Evolutionary conservation across 2,797 vertebrate species (phyloP).

Genomic region (Oreortyx pictus): DNA sequence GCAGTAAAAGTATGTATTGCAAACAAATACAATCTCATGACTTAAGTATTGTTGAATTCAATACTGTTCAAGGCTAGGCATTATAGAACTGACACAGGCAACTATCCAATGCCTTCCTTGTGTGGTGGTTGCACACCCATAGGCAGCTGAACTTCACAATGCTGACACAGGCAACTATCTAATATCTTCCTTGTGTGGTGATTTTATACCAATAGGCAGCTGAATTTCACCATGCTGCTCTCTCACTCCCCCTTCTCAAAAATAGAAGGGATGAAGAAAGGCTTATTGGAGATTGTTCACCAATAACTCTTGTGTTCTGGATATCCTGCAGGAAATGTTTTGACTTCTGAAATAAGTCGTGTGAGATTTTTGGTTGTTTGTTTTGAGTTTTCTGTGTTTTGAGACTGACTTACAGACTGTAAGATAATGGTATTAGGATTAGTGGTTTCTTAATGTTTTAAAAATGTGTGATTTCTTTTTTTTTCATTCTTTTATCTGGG

Average conservation of each 20-base stretch:
- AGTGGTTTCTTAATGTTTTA: background rate
- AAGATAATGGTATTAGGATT: background rate
- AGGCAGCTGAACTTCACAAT: background rate
- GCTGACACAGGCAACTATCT: too few species aligned
- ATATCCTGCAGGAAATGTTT: background rate
- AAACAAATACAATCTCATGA: background rate
- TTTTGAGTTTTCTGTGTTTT: background rate
- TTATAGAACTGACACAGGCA: background rate
- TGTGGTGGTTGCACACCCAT: background rate
- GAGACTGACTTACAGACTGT: background rate
- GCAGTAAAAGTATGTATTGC: slow-evolving; percentile 85
- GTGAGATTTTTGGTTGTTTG: background rate
- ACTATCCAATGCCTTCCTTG: background rate
- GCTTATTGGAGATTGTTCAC: background rate
- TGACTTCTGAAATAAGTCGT: background rate
- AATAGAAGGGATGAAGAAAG: background rate
- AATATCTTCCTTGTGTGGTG: background rate
- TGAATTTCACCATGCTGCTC: background rate
- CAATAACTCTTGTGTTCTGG: background rate
- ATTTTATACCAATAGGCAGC: background rate
- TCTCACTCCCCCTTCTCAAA: background rate
- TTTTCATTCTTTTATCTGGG: background rate
- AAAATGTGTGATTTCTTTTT: background rate
- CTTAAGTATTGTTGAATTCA: background rate
- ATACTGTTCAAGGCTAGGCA: accelerated